These are phyloP conservation scores for Notarius lentiginosus DNA, from an alignment of 2,113 vertebrate genomes.

Conservation along the genomic window DNA sequence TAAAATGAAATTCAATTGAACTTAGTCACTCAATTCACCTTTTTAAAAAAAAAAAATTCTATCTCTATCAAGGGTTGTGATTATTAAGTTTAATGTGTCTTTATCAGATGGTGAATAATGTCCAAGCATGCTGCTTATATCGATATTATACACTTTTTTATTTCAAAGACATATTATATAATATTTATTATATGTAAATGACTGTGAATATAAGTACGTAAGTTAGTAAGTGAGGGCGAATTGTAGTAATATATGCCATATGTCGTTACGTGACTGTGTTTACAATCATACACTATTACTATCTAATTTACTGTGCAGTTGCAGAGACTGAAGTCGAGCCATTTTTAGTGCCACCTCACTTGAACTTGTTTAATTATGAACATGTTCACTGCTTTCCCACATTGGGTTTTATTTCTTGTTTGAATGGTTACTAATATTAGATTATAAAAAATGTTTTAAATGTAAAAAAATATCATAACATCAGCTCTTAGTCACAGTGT, in stretches of 20 bases:
- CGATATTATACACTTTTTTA: neutral
- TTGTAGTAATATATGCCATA: neutral
- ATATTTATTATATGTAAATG: neutral
- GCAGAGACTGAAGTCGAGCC: neutral
- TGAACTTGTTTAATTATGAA: conserved; percentile 15
- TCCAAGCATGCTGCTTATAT: neutral
- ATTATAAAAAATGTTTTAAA: too few relatives aligned
- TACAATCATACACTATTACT: conserved; percentile 4
- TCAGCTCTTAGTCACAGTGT: neutral
- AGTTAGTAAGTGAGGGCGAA: neutral
- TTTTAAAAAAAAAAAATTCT: too few relatives aligned
- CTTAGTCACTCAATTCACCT: neutral
- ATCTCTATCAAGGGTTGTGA: neutral
- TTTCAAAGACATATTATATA: neutral
- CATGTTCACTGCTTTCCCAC: neutral
- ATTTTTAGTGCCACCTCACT: neutral
- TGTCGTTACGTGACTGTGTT: neutral
- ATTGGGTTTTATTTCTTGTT: conserved; percentile 7
- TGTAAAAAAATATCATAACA: neutral
- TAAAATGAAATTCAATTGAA: neutral
- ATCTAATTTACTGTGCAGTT: neutral
- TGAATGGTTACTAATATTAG: neutral
- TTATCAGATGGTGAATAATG: neutral
- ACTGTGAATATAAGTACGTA: neutral
- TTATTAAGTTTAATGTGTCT: neutral